phyloP scores from a whole-genome alignment of 2,113 vertebrate species.

The Campylomormyrus tamandua region DNA sequence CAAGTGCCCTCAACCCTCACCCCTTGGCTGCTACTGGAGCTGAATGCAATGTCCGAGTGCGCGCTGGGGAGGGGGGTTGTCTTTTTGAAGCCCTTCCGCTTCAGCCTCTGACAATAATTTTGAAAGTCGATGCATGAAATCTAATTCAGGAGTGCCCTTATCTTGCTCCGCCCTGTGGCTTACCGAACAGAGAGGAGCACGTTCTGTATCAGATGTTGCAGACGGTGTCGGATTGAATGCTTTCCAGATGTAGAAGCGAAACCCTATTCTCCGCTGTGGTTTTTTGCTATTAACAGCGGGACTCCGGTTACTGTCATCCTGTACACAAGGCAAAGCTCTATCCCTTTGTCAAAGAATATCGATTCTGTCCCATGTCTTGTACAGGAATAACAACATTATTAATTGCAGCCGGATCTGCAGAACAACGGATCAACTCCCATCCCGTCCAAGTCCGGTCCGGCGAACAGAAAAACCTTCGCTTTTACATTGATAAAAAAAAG shows the following conservation, averaged over 20 bases:
- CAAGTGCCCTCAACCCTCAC: neutral
- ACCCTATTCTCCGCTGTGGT: conserved; percentile 18
- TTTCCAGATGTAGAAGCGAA: conserved; percentile 21
- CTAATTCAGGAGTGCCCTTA: conserved; percentile 33
- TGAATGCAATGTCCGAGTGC: neutral
- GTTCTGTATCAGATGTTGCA: conserved; percentile 27
- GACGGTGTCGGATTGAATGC: conserved; percentile 17
- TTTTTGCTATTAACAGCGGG: conserved; percentile 4
- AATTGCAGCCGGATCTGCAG: conserved; percentile 34
- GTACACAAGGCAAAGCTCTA: conserved; percentile 10
- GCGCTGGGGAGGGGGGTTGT: neutral
- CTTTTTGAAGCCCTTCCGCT: conserved; percentile 11
- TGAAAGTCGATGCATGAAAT: conserved; percentile 25
- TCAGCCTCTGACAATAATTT: neutral
- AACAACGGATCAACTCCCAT: conserved; percentile 28
- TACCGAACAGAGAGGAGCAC: conserved; percentile 1
- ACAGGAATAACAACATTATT: conserved; percentile 48
- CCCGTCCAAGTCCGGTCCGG: neutral
- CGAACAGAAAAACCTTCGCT: neutral
- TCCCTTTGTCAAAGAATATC: conserved; percentile 27
- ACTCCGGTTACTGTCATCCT: conserved; percentile 21
- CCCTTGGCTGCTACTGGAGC: neutral
- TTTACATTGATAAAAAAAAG: neutral
- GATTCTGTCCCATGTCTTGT: conserved; percentile 39
- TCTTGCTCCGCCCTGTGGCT: conserved; percentile 13